phyloP scores from a whole-genome alignment of 2,797 vertebrate genomes.

The Sebastes vulpes region DNA sequence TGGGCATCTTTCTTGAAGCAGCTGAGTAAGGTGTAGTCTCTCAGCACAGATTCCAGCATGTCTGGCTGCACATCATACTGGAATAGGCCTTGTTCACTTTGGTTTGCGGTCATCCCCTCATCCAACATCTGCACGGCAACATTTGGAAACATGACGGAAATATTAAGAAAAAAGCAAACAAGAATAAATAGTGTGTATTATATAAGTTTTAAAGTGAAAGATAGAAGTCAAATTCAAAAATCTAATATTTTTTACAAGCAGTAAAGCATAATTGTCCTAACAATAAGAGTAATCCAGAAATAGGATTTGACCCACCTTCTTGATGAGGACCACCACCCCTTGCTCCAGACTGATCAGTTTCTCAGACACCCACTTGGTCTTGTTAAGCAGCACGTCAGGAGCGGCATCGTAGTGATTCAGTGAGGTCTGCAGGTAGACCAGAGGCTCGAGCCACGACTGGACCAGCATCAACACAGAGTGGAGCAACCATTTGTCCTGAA shows the following conservation, averaged over 20 bases:
- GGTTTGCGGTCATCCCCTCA: slow-evolving; percentile 62
- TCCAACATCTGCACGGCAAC: slow-evolving; percentile 77
- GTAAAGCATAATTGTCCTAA: neutral
- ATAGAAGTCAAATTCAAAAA: neutral
- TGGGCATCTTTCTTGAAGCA: slow-evolving; percentile 88
- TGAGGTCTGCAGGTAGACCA: slow-evolving; percentile 82
- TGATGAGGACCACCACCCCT: slow-evolving; percentile 84
- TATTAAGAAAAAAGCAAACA: neutral
- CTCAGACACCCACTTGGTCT: slow-evolving; percentile 86
- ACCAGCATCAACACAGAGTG: slow-evolving; percentile 84
- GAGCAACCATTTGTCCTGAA: slow-evolving; percentile 85
- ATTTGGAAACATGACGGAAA: neutral
- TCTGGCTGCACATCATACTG: slow-evolving; percentile 68
- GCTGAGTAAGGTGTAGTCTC: slow-evolving; percentile 78
- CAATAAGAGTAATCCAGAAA: neutral
- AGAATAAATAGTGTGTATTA: neutral
- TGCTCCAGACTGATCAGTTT: slow-evolving; percentile 86
- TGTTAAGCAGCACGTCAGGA: slow-evolving; percentile 81
- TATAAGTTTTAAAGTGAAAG: neutral
- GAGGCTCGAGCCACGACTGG: slow-evolving; percentile 84
- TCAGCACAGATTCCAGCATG: slow-evolving; percentile 79
- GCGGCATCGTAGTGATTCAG: slow-evolving; percentile 76
- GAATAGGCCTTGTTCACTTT: slow-evolving; percentile 51
- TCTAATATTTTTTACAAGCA: neutral
- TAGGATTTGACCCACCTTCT: slow-evolving; percentile 69